Evolutionary conservation across 2,797 vertebrate species (phyloP).

Genomic region (Poeciliopsis turneri): DNA sequence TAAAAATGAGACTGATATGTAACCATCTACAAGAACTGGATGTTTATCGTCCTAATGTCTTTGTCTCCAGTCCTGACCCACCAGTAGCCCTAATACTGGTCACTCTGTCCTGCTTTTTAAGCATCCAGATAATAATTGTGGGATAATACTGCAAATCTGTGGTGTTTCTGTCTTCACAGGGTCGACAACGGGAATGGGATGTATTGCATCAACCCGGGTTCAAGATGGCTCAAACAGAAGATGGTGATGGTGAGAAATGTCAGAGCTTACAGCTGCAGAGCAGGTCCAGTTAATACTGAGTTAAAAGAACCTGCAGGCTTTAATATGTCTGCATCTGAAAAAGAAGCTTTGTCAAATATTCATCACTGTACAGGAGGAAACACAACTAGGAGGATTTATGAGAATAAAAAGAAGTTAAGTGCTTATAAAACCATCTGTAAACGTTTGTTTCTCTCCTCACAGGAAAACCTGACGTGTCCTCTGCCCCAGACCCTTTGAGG

Average conservation of each 20-base stretch:
- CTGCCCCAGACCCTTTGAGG: neutral
- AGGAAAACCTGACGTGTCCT: neutral
- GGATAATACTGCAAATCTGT: no score
- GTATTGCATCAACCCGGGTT: neutral
- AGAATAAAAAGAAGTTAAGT: neutral
- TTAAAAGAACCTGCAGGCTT: no score
- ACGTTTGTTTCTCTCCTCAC: neutral
- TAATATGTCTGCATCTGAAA: neutral
- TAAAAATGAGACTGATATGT: neutral
- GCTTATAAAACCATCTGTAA: neutral
- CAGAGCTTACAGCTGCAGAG: neutral
- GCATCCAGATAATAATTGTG: neutral
- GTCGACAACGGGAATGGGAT: accelerated
- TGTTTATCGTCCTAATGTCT: neutral
- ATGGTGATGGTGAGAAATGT: neutral
- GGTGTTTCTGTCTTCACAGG: neutral
- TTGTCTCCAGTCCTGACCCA: neutral
- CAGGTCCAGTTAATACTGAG: neutral
- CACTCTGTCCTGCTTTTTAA: neutral
- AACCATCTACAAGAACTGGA: neutral
- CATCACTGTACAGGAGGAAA: neutral
- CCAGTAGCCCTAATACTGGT: neutral
- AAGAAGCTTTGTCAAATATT: neutral
- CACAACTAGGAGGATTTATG: no score
- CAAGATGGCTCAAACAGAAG: neutral